Evolutionary conservation across 2,888 invertebrate species (phyloP).

Genomic region (Chrysodeixis includens): DNA sequence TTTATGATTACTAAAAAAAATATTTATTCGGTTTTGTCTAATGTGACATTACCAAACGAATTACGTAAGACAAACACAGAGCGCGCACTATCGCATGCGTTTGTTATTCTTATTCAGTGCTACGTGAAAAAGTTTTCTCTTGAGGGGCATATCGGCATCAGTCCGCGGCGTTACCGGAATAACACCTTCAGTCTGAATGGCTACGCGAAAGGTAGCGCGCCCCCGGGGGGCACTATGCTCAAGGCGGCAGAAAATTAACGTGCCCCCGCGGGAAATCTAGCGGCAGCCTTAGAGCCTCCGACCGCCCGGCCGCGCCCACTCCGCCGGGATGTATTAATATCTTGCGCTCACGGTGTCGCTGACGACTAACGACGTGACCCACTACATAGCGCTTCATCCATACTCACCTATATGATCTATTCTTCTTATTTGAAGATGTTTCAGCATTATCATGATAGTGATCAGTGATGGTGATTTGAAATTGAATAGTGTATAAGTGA

Average conservation of each 20-base stretch:
- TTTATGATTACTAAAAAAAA: too few species aligned
- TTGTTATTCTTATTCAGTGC: slow-evolving; percentile 76
- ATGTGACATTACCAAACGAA: slow-evolving; percentile 29
- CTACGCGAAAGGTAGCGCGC: slow-evolving; percentile 88
- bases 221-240: slow-evolving; percentile 92
- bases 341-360: slow-evolving; percentile 62
- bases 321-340: slow-evolving; percentile 87
- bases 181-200: slow-evolving; percentile 89
- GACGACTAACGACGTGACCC: slow-evolving; percentile 54
- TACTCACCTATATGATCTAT: slow-evolving; percentile 5
- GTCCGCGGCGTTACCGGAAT: slow-evolving; percentile 85
- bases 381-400: slow-evolving; percentile 7
- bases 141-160: slow-evolving; percentile 83
- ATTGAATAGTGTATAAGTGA: not conserved
- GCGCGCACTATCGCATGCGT: slow-evolving; percentile 54
- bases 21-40: too few species aligned
- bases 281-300: slow-evolving; percentile 87
- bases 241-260: slow-evolving; percentile 94
- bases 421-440: not conserved
- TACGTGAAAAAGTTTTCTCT: slow-evolving; percentile 79
- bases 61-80: slow-evolving; percentile 47
- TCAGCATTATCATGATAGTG: not conserved
- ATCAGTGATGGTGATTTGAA: not conserved
- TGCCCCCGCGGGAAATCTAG: slow-evolving; percentile 91
- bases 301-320: slow-evolving; percentile 73